Conservation (phyloP, 1,140 invertebrate genomes). For the Atta texana region DNA sequence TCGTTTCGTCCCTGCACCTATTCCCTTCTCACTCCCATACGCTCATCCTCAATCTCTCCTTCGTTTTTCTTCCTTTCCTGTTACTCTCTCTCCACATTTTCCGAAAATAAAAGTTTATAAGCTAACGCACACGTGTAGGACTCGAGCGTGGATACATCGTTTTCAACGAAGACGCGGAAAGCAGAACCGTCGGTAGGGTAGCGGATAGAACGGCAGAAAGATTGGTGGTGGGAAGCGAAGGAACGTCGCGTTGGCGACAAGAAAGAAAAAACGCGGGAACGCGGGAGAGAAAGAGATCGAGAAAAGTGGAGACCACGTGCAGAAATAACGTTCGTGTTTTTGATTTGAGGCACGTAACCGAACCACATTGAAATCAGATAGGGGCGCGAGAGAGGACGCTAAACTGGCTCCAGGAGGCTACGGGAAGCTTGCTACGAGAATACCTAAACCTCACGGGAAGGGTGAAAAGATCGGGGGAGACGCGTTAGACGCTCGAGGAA, state of each 20-base stretch:
- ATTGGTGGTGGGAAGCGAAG: constrained; percentile 34
- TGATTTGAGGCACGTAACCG: constrained; percentile 84
- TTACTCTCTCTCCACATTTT: constrained; percentile 54
- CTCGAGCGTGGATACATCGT: constrained; percentile 33
- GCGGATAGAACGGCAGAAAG: constrained; percentile 53
- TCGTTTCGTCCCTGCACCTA: constrained; percentile 54
- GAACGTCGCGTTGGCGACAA: constrained; percentile 40
- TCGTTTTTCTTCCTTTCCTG: constrained; percentile 11
- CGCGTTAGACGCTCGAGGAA: constrained; percentile 53
- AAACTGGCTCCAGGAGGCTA: constrained; percentile 79
- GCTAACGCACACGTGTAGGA: constrained; percentile 67
- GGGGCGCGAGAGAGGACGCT: constrained; percentile 77
- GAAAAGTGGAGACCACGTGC: constrained; percentile 79
- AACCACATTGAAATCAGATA: constrained; percentile 85
- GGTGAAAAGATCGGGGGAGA: constrained; percentile 34
- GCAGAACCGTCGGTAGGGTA: constrained; percentile 57
- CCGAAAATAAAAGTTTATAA: constrained; percentile 83
- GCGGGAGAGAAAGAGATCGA: constrained; percentile 39
- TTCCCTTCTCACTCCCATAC: constrained; percentile 43
- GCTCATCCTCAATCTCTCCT: constrained; percentile 18
- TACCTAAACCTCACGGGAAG: constrained; percentile 74
- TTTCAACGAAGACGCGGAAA: constrained; percentile 50
- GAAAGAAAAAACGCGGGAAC: neutral
- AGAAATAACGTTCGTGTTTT: constrained; percentile 82
- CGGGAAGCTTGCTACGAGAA: constrained; percentile 76